These are phyloP conservation scores for Forpus xanthops DNA, from an alignment of 2,797 vertebrate genomes.

Conservation along the genomic window DNA sequence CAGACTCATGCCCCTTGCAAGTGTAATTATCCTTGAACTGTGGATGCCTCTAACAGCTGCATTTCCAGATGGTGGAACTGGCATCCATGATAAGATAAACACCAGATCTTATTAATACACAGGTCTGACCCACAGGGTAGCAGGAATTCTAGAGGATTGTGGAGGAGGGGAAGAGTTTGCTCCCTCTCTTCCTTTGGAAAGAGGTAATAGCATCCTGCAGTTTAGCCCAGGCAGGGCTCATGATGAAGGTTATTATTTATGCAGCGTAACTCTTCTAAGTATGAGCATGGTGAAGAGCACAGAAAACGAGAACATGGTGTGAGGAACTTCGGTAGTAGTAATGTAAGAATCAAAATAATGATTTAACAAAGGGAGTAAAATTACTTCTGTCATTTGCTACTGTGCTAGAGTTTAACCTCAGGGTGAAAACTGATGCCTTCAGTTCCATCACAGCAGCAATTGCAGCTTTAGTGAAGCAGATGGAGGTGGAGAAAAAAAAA, in stretches of 20 bases:
- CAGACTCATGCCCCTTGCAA: not conserved
- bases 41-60: not conserved
- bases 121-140: not conserved
- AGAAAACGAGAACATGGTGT: not conserved
- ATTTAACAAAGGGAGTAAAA: conserved; percentile 1
- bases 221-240: not conserved
- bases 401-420: not conserved
- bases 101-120: not conserved
- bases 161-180: not conserved
- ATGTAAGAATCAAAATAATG: not conserved
- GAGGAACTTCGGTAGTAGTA: not conserved
- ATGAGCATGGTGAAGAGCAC: not conserved
- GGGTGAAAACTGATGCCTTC: not conserved
- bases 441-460: not conserved
- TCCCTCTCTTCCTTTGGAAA: not conserved
- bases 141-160: not conserved
- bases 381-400: not conserved
- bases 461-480: conserved; percentile 19
- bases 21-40: not conserved
- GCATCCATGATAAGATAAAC: not conserved
- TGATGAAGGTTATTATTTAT: not conserved
- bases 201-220: not conserved
- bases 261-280: not conserved
- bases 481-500: conserved; percentile 14
- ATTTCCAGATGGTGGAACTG: not conserved